Evolutionary conservation across 1,140 invertebrate species (phyloP), one percentile per base, ranked within the genome.

Genomic region (Dendroctonus ponderosae): DNA sequence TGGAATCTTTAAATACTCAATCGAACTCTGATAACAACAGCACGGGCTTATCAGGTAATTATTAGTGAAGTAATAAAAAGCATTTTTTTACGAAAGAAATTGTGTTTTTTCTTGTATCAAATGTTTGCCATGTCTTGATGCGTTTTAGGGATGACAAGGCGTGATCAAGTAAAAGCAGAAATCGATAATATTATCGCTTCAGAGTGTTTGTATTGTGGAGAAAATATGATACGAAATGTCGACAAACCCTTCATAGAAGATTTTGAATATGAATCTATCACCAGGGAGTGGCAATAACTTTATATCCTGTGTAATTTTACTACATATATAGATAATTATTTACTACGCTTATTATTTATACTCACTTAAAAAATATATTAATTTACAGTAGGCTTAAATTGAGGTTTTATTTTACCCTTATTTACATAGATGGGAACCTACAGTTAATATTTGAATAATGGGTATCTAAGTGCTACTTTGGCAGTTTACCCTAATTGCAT

Each of bases 151-250:
- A 75, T 89, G n/a, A 85, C 86, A 0, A 80, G 82, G 0, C 84
- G 86, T 52, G 88, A 91, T 59, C 84, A 89, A 68, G 79, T 93
- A 0, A 87, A 91, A 79, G 82, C 85, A 26, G 89, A 97, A 72
- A 87, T 97, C 41, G 94, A 98, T 79, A 89, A 94, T 69, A 85
- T 98, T 0, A 82, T 98, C 7, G 94, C 93, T 2, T 87, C 87
- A 6, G 95, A 98, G 79, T 98, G 96, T 79, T 80, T 96, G 0
- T 96, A 91, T 77, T 99, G 96, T 81, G 95, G 96, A 7, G 91
- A 94, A 73, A 84, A 91, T 71, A 94, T 97, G 87, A 95, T 98
- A 68, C 86, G 87, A 76, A 90, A 88, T 41, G 91, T 95, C 62
- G 91, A 94, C 75, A 88, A 89, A 67, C 92, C 92, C 7, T 94